A percentile compares a stretch with the other conserved stretches of the same genome.
phyloP scores from a whole-genome alignment of 1,140 invertebrate species.

The Anastrepha obliqua region DNA sequence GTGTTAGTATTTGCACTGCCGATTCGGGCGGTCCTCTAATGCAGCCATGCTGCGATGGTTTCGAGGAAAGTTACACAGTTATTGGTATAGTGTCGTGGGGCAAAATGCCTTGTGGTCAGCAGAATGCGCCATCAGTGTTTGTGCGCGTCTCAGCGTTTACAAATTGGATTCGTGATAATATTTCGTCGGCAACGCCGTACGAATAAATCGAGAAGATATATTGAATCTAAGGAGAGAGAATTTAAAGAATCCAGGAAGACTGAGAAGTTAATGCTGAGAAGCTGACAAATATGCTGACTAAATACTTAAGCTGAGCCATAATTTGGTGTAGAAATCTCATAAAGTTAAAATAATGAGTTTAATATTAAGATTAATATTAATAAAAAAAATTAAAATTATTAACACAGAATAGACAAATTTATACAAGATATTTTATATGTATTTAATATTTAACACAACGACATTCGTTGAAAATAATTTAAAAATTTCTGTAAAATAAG shows the following conservation, averaged over 20 bases:
- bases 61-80: slow-evolving; percentile 63
- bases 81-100: slow-evolving; percentile 74
- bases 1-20: slow-evolving; percentile 75
- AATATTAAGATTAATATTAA: neutral
- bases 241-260: neutral
- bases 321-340: slow-evolving; percentile 10
- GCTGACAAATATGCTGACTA: neutral
- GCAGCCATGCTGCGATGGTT: slow-evolving; percentile 61
- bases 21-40: slow-evolving; percentile 75
- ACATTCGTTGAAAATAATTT: neutral
- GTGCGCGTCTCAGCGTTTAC: slow-evolving; percentile 81
- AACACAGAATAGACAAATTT: too few relatives aligned
- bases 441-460: neutral
- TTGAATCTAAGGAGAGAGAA: slow-evolving; percentile 21
- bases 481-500: neutral
- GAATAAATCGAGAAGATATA: neutral
- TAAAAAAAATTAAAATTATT: neutral
- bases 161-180: slow-evolving; percentile 78
- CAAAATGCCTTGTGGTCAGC: slow-evolving; percentile 75
- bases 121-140: slow-evolving; percentile 83
- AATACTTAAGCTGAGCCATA: neutral
- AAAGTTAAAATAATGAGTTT: neutral
- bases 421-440: neutral
- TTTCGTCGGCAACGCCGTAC: slow-evolving; percentile 63
- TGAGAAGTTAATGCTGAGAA: neutral